These are phyloP conservation scores for Microcebus griseorufus DNA, from an alignment of 2,113 vertebrate species.

Conservation along the genomic window DNA sequence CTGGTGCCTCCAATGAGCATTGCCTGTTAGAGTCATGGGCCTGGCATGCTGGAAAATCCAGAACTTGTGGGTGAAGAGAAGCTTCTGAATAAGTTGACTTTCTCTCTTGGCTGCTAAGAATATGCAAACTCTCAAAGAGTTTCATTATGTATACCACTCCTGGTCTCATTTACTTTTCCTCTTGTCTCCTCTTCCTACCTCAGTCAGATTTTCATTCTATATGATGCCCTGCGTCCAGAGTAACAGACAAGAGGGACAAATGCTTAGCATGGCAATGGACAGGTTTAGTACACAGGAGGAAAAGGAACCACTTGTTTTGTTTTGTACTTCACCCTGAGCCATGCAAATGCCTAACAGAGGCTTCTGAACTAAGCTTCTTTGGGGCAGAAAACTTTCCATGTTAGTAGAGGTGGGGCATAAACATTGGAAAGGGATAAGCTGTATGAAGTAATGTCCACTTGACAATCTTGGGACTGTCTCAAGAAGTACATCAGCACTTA, in stretches of 20 bases:
- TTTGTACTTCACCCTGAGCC: not conserved
- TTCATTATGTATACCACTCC: not conserved
- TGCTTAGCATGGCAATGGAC: not conserved
- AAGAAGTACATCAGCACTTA: not conserved
- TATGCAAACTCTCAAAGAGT: not conserved
- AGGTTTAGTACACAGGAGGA: not conserved
- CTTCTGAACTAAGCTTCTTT: not conserved
- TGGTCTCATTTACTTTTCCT: not conserved
- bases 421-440: not conserved
- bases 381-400: not conserved
- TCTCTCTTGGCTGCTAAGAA: slow-evolving; percentile 16
- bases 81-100: not conserved
- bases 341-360: not conserved
- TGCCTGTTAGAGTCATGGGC: not conserved
- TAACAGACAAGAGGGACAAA: not conserved
- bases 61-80: not conserved
- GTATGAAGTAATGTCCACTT: not conserved
- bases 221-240: not conserved
- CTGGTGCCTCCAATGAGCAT: not conserved
- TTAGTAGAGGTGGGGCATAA: not conserved
- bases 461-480: not conserved
- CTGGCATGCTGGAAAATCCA: not conserved
- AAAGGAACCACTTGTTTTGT: not conserved
- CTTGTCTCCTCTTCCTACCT: not conserved
- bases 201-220: not conserved